A percentile compares a stretch with the other conserved stretches of the same genome.
These are phyloP conservation scores for Cosmorhoe ocellata DNA, from an alignment of 2,888 invertebrate genomes.

Conservation along the genomic window DNA sequence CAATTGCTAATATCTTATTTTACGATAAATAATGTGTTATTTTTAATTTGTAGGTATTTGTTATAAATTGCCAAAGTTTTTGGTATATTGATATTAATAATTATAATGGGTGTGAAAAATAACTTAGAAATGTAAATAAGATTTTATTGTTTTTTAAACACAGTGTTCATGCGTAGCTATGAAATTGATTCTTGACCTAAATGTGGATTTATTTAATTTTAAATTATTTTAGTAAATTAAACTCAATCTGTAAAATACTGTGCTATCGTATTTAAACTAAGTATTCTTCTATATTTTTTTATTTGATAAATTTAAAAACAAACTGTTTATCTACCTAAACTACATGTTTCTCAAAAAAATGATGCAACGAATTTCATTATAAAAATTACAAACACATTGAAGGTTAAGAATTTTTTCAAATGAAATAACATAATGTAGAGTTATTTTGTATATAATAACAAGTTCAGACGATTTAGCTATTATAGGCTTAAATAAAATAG, in stretches of 20 bases:
- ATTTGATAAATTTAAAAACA: no score
- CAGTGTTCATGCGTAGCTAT: conserved; percentile 40
- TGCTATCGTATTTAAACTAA: no score
- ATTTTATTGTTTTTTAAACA: conserved; percentile 30
- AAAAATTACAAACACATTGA: conserved; percentile 22
- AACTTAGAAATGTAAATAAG: conserved; percentile 24
- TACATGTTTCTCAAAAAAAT: background rate
- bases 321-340: no score
- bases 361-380: conserved; percentile 22
- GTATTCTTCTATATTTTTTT: no score
- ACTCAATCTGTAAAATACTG: no score
- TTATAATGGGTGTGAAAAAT: conserved; percentile 18
- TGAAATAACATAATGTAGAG: conserved; percentile 31
- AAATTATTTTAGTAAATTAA: no score
- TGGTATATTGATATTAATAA: background rate
- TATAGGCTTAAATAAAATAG: conserved; percentile 40
- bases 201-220: conserved; percentile 25
- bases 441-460: conserved; percentile 46
- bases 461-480: conserved; percentile 43
- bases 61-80: background rate
- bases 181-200: conserved; percentile 18
- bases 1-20: no score
- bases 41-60: no score
- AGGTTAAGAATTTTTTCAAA: conserved; percentile 24
- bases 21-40: no score